Conservation (phyloP, 2,797 vertebrate species). For the Adelosebastes latens region DNA sequence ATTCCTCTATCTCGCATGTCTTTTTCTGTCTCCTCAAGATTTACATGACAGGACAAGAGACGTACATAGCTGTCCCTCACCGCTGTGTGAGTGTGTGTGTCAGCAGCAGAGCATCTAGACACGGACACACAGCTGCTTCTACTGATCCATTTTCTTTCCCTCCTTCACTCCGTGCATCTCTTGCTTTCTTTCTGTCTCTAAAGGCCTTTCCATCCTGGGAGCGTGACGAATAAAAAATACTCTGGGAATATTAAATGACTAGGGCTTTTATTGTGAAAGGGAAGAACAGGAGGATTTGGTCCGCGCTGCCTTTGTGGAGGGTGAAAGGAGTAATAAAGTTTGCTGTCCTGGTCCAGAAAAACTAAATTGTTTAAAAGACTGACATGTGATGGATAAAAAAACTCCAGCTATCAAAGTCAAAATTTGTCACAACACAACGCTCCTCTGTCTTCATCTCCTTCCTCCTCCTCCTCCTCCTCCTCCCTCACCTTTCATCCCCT, state of each 20-base stretch:
- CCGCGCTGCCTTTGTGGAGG: no score
- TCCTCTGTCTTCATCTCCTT: neutral
- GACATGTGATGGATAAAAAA: neutral
- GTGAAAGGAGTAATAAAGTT: no score
- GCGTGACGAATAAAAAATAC: no score
- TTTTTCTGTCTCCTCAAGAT: constrained; percentile 18
- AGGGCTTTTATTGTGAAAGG: no score
- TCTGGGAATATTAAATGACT: no score
- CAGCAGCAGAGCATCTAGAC: neutral
- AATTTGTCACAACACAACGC: neutral
- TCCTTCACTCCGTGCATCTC: neutral
- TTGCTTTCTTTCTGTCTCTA: neutral
- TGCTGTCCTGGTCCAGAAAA: no score
- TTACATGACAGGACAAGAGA: constrained; percentile 41
- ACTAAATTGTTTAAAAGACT: neutral
- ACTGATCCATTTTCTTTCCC: constrained; percentile 28
- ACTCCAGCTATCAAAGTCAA: neutral
- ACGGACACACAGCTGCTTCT: constrained; percentile 34
- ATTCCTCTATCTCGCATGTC: constrained; percentile 40
- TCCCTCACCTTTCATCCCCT: constrained; percentile 3
- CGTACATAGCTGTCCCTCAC: constrained; percentile 57
- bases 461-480: neutral
- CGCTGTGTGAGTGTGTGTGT: constrained; percentile 11
- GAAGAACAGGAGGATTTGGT: no score
- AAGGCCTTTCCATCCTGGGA: neutral